Conservation (phyloP, 2,888 invertebrate genomes). For the Phasia obesa region DNA sequence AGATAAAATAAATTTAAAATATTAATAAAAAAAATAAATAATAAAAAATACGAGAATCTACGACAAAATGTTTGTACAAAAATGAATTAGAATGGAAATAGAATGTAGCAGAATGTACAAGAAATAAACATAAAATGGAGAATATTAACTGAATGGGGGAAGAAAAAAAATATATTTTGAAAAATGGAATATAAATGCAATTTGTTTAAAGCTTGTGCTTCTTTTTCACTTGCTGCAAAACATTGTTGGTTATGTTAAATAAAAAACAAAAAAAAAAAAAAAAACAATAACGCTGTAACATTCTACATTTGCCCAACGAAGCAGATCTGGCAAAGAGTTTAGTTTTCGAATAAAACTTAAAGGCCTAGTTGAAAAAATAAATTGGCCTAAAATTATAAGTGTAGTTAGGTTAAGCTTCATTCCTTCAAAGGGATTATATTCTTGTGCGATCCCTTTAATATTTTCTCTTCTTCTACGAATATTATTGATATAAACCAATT, state of each 20-base stretch:
- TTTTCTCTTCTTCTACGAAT: too few species aligned
- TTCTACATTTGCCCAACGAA: not conserved
- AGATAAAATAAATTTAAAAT: not conserved
- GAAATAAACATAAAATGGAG: conserved; percentile 43
- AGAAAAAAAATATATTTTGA: conserved; percentile 21
- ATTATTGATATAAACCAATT: too few species aligned
- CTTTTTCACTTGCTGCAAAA: conserved; percentile 31
- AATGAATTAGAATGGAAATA: conserved; percentile 29
- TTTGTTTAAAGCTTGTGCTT: conserved; percentile 57
- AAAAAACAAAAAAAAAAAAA: conserved; percentile 6
- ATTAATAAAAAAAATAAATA: not conserved
- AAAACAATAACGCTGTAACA: conserved; percentile 9
- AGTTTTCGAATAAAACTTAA: not conserved
- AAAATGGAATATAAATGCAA: conserved; percentile 67
- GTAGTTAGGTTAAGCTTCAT: too few species aligned
- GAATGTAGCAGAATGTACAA: conserved; percentile 19
- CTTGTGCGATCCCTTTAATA: too few species aligned
- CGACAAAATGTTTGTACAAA: conserved; percentile 44
- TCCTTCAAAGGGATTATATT: too few species aligned
- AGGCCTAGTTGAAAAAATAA: too few species aligned
- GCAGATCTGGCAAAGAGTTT: conserved; percentile 6
- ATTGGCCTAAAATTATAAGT: too few species aligned
- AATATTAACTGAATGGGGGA: conserved; percentile 20
- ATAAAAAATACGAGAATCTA: conserved; percentile 12
- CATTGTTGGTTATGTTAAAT: conserved; percentile 17